phyloP scores from a whole-genome alignment of 2,888 invertebrate species.

The Eutolmus rufibarbis region DNA sequence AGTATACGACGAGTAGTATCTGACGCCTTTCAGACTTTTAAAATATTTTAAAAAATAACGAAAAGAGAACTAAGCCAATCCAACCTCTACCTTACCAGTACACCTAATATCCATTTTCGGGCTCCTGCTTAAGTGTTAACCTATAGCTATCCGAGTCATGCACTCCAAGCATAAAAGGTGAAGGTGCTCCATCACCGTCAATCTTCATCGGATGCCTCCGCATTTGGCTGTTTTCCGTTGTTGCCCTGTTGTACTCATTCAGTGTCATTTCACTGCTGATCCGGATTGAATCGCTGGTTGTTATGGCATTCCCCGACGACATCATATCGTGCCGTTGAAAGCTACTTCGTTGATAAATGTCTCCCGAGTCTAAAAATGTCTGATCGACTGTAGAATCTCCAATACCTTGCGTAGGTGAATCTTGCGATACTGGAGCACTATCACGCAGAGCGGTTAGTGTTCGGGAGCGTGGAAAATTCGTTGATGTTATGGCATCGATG shows the following conservation, averaged over 20 bases:
- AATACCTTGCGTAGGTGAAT: constrained; percentile 46
- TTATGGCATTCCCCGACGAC: constrained; percentile 47
- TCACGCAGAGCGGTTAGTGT: constrained; percentile 43
- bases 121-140: constrained; percentile 61
- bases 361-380: constrained; percentile 41
- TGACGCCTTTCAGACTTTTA: constrained; percentile 6
- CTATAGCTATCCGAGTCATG: constrained; percentile 58
- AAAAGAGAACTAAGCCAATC: constrained; percentile 18
- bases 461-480: constrained; percentile 43
- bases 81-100: not conserved
- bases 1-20: constrained; percentile 20
- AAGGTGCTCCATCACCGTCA: constrained; percentile 53
- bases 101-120: constrained; percentile 59
- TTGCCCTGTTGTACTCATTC: constrained; percentile 60
- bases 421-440: constrained; percentile 10
- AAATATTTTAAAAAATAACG: not conserved
- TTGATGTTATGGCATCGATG: constrained; percentile 50
- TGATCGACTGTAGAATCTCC: constrained; percentile 27
- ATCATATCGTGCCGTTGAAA: constrained; percentile 50
- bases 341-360: constrained; percentile 40
- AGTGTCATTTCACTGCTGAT: constrained; percentile 60
- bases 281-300: constrained; percentile 51
- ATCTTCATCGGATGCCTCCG: constrained; percentile 59
- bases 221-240: constrained; percentile 52
- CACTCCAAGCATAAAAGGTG: constrained; percentile 48